Conservation (phyloP, 2,113 vertebrate species). For the Lota lota region DNA sequence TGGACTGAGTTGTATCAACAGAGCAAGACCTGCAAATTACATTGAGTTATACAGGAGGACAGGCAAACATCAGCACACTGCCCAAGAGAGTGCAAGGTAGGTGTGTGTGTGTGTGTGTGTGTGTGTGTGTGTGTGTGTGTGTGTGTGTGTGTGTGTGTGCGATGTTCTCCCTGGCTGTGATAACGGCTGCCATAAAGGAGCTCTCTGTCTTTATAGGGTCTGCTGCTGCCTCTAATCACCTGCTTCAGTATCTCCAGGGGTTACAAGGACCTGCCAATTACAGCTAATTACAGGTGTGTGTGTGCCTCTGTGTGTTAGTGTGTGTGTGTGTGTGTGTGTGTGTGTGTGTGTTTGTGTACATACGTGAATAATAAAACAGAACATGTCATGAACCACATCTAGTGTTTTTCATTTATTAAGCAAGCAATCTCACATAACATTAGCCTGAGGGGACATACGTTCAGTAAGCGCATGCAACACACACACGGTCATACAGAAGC, state of each 20-base stretch:
- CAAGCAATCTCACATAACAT: not conserved
- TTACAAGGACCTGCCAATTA: slow-evolving; percentile 25
- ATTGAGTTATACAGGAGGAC: slow-evolving; percentile 26
- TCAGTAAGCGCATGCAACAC: not conserved
- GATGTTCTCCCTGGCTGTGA: slow-evolving; percentile 20
- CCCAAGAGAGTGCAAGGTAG: not conserved
- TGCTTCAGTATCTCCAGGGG: slow-evolving; percentile 26
- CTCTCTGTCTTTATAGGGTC: slow-evolving; percentile 23
- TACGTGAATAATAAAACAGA: not conserved
- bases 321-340: not conserved
- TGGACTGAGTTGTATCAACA: slow-evolving; percentile 43
- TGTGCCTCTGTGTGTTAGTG: not conserved
- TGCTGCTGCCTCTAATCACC: slow-evolving; percentile 44
- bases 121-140: too few species aligned
- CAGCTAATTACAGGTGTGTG: slow-evolving; percentile 6
- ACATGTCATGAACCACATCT: too few species aligned
- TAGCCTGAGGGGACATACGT: not conserved
- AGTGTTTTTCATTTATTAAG: too few species aligned
- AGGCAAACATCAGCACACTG: not conserved
- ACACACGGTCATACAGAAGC: not conserved
- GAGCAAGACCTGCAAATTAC: slow-evolving; percentile 20
- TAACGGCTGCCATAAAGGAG: slow-evolving; percentile 40
- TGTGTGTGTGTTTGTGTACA: not conserved
- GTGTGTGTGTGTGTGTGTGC: not conserved
- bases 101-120: not conserved